Evolutionary conservation across 2,113 vertebrate genomes (phyloP), one percentile per base, ranked within the genome.

Genomic region (Sylvia atricapilla): DNA sequence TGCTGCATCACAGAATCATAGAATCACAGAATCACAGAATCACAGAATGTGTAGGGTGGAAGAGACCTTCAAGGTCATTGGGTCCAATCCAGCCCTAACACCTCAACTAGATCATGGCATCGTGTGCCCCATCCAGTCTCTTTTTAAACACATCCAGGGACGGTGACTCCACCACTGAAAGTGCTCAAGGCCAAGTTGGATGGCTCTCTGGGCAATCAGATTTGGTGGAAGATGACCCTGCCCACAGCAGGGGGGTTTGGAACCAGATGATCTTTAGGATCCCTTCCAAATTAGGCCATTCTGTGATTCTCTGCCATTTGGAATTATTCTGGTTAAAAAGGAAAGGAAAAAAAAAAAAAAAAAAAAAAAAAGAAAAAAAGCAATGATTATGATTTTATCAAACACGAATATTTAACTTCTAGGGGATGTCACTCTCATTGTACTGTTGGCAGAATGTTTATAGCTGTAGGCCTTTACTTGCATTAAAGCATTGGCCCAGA

Each of bases 401-500:
- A 89, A 55, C 20, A 47, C 2, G 15, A 78, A 60, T 64, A 23
- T 17, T 67, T 70, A 63, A 64, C 39, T 86, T 81, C 33, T 80
- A 37, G 44, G 21, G 31, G 49, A 16, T 91, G 62, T 83, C 74
- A 82, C 52, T 50, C 44, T 67, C 63, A 39, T 11, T 66, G 89
- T 60, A 20, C 19, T 64, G 27, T 67, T 91, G 80, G 84, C 68
- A 94, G 83, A 60, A 81, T 46, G 60, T 89, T 94, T 77, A 67
- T 67, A 68, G 86, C 80, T 68, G 30, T 44, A 75, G 39, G 31
- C 33, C 68, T 93, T 88, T 88, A 46, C 83, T 81, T 86, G 79
- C n/a, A 52, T 84, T 92, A 94, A 93, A 89, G 47, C 64, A 90
- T 37, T 90, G 69, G 68, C 84, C 77, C 76, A 78, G 73, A 56